Percentiles rank a stretch among this genome's conserved stretches.
Evolutionary conservation across 2,797 vertebrate genomes (phyloP).

Genomic region (Cryptoprocta ferox): DNA sequence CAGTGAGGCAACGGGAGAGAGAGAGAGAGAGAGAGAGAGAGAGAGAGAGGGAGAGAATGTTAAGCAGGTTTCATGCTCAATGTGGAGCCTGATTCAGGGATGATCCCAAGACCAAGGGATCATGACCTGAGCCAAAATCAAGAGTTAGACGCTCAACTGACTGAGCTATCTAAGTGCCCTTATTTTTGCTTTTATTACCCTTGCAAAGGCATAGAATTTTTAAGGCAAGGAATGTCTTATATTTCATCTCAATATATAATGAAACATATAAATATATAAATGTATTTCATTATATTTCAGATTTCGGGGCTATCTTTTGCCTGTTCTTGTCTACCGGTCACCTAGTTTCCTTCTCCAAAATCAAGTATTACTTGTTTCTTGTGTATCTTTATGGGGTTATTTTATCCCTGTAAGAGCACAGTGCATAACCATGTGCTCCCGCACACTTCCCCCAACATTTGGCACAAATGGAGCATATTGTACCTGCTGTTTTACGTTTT

Average conservation of each 20-base stretch:
- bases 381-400: not conserved
- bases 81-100: no score
- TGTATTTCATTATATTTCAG: not conserved
- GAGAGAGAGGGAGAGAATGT: no score
- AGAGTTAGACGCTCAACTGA: no score
- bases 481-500: not conserved
- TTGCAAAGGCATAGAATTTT: conserved; percentile 6
- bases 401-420: not conserved
- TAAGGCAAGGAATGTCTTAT: conserved; percentile 1
- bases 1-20: no score
- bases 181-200: not conserved
- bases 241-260: not conserved
- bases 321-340: not conserved
- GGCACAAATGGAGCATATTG: not conserved
- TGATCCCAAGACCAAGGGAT: no score
- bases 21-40: no score
- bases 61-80: no score
- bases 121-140: no score
- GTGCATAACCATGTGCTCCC: fast-evolving
- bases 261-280: not conserved
- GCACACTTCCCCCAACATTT: not conserved
- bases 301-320: not conserved
- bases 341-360: conserved; percentile 4
- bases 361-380: not conserved
- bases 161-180: no score